Evolutionary conservation across 2,113 vertebrate genomes (phyloP).

Genomic region (Percopsis transmontana): DNA sequence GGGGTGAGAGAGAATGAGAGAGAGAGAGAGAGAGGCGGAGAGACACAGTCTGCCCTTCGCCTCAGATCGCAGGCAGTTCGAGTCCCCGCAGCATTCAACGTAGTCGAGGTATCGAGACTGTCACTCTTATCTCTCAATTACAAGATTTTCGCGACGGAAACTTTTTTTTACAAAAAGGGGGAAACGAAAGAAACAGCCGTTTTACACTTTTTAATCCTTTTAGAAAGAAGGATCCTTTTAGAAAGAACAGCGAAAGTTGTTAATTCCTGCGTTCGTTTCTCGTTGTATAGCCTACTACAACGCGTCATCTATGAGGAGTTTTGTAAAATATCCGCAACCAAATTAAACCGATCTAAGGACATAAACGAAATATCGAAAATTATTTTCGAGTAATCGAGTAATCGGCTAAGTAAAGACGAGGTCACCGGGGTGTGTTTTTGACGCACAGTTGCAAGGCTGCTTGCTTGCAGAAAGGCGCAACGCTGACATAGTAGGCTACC

Average conservation of each 20-base stretch:
- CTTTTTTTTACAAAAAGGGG: constrained; percentile 46
- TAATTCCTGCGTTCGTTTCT: neutral
- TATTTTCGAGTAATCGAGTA: constrained; percentile 48
- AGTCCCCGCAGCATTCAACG: constrained; percentile 81
- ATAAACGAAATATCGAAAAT: constrained; percentile 27
- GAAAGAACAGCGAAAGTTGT: constrained; percentile 2
- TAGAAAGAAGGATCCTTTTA: neutral
- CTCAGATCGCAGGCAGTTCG: constrained; percentile 73
- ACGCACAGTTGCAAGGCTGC: constrained; percentile 48
- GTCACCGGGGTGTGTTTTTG: constrained; percentile 22
- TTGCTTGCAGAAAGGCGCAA: constrained; percentile 41
- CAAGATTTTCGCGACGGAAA: constrained; percentile 66
- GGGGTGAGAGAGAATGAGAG: constrained; percentile 64
- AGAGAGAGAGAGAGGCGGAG: constrained; percentile 62
- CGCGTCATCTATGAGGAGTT: constrained; percentile 60
- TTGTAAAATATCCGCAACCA: constrained; percentile 48
- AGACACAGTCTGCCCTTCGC: constrained; percentile 72
- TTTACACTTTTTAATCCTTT: constrained; percentile 24
- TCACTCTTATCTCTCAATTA: constrained; percentile 70
- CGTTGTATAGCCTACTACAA: neutral
- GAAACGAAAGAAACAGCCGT: constrained; percentile 51
- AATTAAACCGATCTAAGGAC: constrained; percentile 26
- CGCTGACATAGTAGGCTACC: constrained; percentile 34
- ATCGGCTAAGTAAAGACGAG: constrained; percentile 46
- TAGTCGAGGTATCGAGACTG: constrained; percentile 66